Evolutionary conservation across 2,888 invertebrate genomes (phyloP), one percentile per base, ranked within the genome.

Genomic region (Agrotis clavis): DNA sequence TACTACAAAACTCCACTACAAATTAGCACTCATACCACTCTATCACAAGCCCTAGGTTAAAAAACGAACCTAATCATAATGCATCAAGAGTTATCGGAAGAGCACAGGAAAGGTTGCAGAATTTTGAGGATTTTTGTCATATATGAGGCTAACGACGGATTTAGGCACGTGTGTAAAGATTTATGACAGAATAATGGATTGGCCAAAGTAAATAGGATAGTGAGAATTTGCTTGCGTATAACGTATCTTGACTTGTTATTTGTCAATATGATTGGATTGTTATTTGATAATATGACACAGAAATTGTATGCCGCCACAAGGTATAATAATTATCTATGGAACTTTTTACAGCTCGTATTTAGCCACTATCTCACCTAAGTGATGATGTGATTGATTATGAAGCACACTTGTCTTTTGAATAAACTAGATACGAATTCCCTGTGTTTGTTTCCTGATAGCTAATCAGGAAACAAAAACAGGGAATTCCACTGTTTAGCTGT

Each of bases 121-220:
- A 71, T 84, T 85, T 76, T 77, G 79, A 83, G 79, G 82, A 86
- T 82, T 85, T 84, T 83, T 81, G 78, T 80, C 73, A 84, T 77
- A 82, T 74, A 83, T 80, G 80, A 83, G 84, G 25, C 86, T 70
- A 82, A 86, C 87, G 87, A 88, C 82, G 83, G 87, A 91, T 92
- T 90, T 90, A 90, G 92, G 89, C 81, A 87, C 90, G 85, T 87
- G 86, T 87, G 86, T 83, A 89, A 86, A 88, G 92, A 93, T 94
- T 92, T 92, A 92, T 92, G 83, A 83, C 74, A 78, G 80, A 87
- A 87, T 90, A 88, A 91, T 90, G 84, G 86, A 81, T 83, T 81
- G 67, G 48, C 61, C 53, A 77, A 83, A 74, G 75, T 70, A 71
- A 77, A 82, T 74, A 76, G 1, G 61, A 57, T 30, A 51, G 78